phyloP scores from a whole-genome alignment of 2,113 vertebrate species.

The Felis chaus region DNA sequence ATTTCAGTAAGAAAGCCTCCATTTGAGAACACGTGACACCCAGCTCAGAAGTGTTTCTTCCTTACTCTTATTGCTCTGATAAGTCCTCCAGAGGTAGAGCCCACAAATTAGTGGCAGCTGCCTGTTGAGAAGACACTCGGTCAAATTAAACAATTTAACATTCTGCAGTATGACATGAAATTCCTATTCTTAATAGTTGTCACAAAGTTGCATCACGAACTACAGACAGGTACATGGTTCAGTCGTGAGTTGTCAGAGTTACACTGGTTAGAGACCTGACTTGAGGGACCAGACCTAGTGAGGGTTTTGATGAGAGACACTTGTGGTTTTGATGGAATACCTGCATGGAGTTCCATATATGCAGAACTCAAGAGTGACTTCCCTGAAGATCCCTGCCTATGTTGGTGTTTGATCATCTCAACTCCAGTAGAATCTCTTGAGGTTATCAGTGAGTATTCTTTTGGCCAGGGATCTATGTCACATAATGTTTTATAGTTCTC shows the following conservation, averaged over 20 bases:
- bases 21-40: not conserved
- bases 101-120: slow-evolving; percentile 31
- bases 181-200: slow-evolving; percentile 33
- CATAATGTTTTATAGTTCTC: not conserved
- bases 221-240: not conserved
- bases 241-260: not conserved
- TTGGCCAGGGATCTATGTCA: not conserved
- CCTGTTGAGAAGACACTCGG: not conserved
- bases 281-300: not conserved
- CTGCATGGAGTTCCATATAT: not conserved
- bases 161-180: not conserved
- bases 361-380: not conserved
- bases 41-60: not conserved
- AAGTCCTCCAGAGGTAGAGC: not conserved
- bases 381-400: not conserved
- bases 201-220: not conserved
- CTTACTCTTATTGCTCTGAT: not conserved
- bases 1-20: slow-evolving; percentile 2
- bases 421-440: not conserved
- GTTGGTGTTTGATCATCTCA: not conserved
- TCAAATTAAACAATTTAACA: not conserved
- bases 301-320: not conserved
- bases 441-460: not conserved
- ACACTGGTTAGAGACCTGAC: not conserved
- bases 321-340: not conserved